Conservation (phyloP, 2,113 vertebrate species). For the Podilymbus podiceps region DNA sequence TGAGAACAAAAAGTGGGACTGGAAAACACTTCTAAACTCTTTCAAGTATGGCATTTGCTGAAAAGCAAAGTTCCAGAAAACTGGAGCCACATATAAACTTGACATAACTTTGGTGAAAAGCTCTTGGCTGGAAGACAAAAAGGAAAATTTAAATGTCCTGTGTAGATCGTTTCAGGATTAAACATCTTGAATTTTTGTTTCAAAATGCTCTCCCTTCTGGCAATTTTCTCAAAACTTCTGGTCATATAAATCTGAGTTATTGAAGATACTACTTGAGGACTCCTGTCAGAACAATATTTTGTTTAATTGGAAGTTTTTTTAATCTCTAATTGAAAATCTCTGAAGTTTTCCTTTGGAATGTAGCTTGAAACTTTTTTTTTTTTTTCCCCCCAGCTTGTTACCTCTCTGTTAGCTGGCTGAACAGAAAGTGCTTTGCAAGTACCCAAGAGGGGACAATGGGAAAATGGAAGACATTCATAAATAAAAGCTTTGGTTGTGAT, state of each 20-base stretch:
- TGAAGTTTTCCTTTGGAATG: not conserved
- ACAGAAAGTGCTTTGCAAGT: not conserved
- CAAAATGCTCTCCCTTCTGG: constrained; percentile 56
- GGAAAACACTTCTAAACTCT: not conserved
- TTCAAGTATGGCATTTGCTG: not conserved
- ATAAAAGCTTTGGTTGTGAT: not conserved
- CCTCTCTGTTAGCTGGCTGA: not conserved
- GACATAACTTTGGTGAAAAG: not conserved
- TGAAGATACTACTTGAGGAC: not conserved
- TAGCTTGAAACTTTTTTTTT: not conserved
- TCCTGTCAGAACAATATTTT: constrained; percentile 6
- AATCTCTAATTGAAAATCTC: not conserved
- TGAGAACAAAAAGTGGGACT: not conserved
- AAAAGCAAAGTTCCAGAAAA: constrained; percentile 19
- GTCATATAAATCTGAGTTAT: constrained; percentile 13
- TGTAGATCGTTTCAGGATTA: constrained; percentile 32
- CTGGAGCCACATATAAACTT: not conserved
- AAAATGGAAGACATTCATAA: not conserved
- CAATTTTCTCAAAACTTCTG: constrained; percentile 48
- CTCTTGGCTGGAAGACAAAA: constrained; percentile 21
- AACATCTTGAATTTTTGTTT: constrained; percentile 38
- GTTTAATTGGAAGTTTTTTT: not conserved
- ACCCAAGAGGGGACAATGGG: not conserved
- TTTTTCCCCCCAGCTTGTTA: not conserved
- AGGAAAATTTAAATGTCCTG: not conserved